phyloP scores from a whole-genome alignment of 2,797 vertebrate species.

The Kryptolebias ocellatus region DNA sequence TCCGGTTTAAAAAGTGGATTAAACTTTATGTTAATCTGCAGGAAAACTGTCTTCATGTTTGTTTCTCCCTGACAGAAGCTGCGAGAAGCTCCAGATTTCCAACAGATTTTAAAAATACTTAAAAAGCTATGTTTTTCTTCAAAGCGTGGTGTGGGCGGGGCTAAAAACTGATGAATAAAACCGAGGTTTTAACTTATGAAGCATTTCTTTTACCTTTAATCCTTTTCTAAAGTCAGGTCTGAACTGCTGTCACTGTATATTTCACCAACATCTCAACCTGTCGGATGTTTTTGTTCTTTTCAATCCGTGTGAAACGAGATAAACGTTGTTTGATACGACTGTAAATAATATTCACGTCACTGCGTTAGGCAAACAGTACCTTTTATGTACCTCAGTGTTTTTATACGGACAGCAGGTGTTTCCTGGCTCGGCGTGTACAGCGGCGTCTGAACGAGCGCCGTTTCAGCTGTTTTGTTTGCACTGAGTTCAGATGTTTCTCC shows the following conservation, averaged over 20 bases:
- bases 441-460: slow-evolving; percentile 19
- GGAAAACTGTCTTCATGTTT: too few species aligned
- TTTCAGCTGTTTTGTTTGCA: slow-evolving; percentile 27
- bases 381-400: slow-evolving; percentile 65
- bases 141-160: too few species aligned
- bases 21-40: too few species aligned
- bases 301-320: slow-evolving; percentile 42
- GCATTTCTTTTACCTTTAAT: too few species aligned
- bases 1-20: too few species aligned
- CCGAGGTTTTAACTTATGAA: too few species aligned
- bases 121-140: too few species aligned
- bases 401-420: slow-evolving; percentile 51
- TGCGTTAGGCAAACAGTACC: slow-evolving; percentile 16
- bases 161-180: too few species aligned
- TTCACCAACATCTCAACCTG: slow-evolving; percentile 42
- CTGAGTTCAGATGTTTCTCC: slow-evolving; percentile 44
- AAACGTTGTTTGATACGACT: slow-evolving; percentile 54
- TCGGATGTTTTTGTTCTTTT: slow-evolving; percentile 47
- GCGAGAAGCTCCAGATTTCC: too few species aligned
- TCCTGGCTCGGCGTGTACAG: slow-evolving; percentile 56
- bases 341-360: slow-evolving; percentile 62
- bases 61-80: too few species aligned
- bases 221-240: slow-evolving; percentile 39
- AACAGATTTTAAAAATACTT: too few species aligned
- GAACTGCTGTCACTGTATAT: slow-evolving; percentile 47